Evolutionary conservation across 2,113 vertebrate species (phyloP).

Genomic region (Peromyscus polionotus): DNA sequence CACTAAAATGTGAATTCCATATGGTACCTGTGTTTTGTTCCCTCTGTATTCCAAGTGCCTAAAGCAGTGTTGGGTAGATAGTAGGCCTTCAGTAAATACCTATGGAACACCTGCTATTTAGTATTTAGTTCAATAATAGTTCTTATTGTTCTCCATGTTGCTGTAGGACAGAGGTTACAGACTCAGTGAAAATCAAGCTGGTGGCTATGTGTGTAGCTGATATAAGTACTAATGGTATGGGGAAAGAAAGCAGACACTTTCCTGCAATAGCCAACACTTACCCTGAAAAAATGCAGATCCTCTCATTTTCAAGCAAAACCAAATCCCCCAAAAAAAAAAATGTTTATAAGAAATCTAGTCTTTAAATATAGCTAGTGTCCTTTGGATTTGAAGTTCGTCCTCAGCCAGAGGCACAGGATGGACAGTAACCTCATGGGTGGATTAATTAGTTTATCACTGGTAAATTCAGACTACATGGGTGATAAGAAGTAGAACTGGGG

Average conservation of each 20-base stretch:
- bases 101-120: neutral
- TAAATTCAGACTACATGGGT: neutral
- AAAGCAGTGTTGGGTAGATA: neutral
- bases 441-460: neutral
- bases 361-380: neutral
- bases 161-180: neutral
- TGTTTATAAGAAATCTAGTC: constrained; percentile 23
- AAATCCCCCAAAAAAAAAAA: neutral
- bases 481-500: neutral
- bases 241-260: neutral
- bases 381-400: neutral
- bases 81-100: neutral
- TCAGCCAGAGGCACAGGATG: neutral
- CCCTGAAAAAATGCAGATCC: neutral
- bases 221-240: neutral
- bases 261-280: neutral
- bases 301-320: neutral
- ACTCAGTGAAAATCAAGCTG: neutral
- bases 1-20: neutral
- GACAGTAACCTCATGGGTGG: neutral
- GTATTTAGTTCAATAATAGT: neutral
- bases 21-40: neutral
- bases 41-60: neutral
- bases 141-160: neutral
- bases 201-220: neutral